Evolutionary conservation across 2,797 vertebrate species (phyloP), one percentile per base, ranked within the genome.

Genomic region (Neopelma chrysocephalum): DNA sequence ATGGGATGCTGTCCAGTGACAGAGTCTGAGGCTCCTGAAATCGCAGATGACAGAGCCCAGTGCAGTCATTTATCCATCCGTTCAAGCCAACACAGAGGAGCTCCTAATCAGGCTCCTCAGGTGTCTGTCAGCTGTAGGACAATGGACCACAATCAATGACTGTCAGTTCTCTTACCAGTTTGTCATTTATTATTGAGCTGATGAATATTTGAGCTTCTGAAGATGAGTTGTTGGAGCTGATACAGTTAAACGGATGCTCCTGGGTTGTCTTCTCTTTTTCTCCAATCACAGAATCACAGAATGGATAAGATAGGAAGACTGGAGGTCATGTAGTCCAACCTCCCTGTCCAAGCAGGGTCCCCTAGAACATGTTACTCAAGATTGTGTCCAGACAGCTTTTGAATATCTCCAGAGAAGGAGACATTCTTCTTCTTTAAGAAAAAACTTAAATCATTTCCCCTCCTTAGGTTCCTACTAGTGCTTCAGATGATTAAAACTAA

Each of bases 101-200:
- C 85, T 79, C 79, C 94, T 96, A 93, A 96, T 85, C 60, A 94
- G 88, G 78, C 90, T 96, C 93, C 87, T 94, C 94, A 69, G 54
- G 64, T 75, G 57, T 88, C 93, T 96, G 92, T 91, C 96, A 94
- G 79, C 78, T 89, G 73, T 1, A 7, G 91, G 95, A 94, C 93
- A 92, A 95, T 89, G 86, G 90, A 94, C 75, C 69, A 83, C 40
- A 80, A 64, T 53, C 15, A 11, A 40, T 69, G 70, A 88, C 50
- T 90, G 89, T 66, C 90, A 92, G 83, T 47, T 96, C 92, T 89
- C 72, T 69, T 3, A 78, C 54, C 60, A 61, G 43, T 58, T 90
- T 85, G 48, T 29, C 32, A 78, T 78, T 90, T 57, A 34, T 75
- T 87, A 75, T 31, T 71, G 57, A 81, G 81, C 60, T 89, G 76